Evolutionary conservation across 2,888 invertebrate species (phyloP), one percentile per base, ranked within the genome.

Genomic region (Caenorhabditis wallacei): DNA sequence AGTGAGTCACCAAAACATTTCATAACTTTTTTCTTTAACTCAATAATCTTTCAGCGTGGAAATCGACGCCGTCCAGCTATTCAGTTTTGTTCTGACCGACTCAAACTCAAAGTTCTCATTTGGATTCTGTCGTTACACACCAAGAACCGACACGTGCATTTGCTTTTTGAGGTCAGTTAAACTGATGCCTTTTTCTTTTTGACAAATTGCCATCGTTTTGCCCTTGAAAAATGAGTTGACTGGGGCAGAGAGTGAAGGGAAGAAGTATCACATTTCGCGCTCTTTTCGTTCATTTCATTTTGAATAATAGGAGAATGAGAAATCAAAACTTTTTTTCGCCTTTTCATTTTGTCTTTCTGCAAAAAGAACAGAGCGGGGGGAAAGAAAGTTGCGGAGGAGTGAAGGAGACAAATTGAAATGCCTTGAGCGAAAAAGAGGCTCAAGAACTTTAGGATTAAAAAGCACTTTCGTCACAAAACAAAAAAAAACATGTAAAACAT

Each of bases 51-150:
- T 61, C 53, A 87, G 88, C 22, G 78, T 83, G 10, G 87, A 87
- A 18, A 46, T 80, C 10, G 91, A 92, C 89, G 95, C 95, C 82
- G 96, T 97, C 76, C 96, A 97, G 93, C 95, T 96, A 91, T 99
- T 97, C 93, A 97, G 97, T 30, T 99, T 98, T 94, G 98, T 97
- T 68, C 94, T 98, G 92, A 99, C 98, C 26, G 96, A 96, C 89
- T 94, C 95, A 89, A 96, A 97, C 92, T 96, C 97, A 30, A 97
- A 96, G 94, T 98, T 96, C 95, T 96, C 96, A 48, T 99, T 96
- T 94, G 98, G 98, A 87, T 98, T 96, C 93, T 98, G 97, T 93
- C 95, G 98, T 30, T 97, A 96, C 93, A 96, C 97, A 92, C 96
- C 97, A 5, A 95, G 95, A 92, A 95, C 95, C 26, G 95, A 96